Evolutionary conservation across 2,888 invertebrate genomes (phyloP).

Genomic region (Coenonympha arcania): DNA sequence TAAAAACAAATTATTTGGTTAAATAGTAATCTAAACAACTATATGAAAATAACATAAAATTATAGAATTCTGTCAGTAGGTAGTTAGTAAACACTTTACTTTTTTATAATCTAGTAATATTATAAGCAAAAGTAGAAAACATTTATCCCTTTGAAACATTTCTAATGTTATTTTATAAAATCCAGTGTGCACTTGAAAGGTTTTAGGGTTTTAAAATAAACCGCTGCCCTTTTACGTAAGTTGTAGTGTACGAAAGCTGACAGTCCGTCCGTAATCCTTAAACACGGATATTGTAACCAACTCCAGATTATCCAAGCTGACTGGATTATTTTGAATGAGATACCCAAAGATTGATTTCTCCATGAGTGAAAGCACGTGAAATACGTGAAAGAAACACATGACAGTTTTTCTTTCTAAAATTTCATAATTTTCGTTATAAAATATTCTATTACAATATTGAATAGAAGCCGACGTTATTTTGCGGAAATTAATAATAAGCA

Average conservation of each 20-base stretch:
- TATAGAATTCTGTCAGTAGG: too few species aligned
- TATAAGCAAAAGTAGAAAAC: neutral
- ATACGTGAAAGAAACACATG: too few species aligned
- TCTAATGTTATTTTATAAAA: neutral
- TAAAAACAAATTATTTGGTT: too few species aligned
- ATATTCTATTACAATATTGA: too few species aligned
- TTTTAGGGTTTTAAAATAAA: slow-evolving; percentile 5
- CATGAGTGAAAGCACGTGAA: neutral
- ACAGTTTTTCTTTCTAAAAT: too few species aligned
- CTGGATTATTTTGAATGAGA: neutral
- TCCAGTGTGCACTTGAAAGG: neutral
- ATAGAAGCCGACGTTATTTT: too few species aligned
- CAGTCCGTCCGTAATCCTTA: neutral
- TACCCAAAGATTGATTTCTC: neutral
- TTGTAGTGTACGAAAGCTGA: slow-evolving; percentile 1
- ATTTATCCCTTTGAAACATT: neutral
- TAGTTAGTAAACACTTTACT: too few species aligned
- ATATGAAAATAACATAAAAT: neutral
- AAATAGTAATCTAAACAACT: too few species aligned
- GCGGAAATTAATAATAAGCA: too few species aligned
- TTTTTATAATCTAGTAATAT: too few species aligned
- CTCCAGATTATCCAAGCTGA: neutral
- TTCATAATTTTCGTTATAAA: too few species aligned
- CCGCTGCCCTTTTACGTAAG: slow-evolving; percentile 6
- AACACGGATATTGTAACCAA: neutral